phyloP scores from a whole-genome alignment of 2,113 vertebrate species.

The Leucopsar rothschildi region DNA sequence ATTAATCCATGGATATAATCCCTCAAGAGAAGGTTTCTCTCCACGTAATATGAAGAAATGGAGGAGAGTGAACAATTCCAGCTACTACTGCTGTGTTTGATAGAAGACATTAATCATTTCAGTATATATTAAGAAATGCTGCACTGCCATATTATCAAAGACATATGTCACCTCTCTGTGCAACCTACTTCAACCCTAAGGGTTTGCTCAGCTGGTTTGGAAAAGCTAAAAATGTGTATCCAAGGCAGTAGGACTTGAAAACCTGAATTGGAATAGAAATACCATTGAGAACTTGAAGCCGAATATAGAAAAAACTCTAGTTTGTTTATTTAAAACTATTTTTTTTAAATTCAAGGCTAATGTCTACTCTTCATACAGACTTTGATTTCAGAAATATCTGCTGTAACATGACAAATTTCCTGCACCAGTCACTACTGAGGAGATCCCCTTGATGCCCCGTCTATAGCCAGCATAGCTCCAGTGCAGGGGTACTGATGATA shows the following conservation, averaged over 20 bases:
- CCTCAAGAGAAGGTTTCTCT: background rate
- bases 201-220: background rate
- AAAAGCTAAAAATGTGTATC: background rate
- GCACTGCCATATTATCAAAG: background rate
- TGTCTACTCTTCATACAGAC: background rate
- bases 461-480: background rate
- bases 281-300: background rate
- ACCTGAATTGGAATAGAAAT: background rate
- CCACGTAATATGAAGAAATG: background rate
- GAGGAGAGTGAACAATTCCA: background rate
- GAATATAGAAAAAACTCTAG: background rate
- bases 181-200: background rate
- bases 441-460: background rate
- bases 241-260: background rate
- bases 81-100: background rate
- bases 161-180: background rate
- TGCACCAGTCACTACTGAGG: background rate
- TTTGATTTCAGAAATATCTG: background rate
- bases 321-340: background rate
- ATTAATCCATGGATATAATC: background rate
- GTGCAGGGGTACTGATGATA: background rate
- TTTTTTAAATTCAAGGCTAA: fast-evolving
- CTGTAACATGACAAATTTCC: background rate
- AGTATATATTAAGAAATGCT: background rate
- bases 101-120: background rate